These are phyloP conservation scores for Phaethornis superciliosus DNA, from an alignment of 2,113 vertebrate species.

Conservation along the genomic window DNA sequence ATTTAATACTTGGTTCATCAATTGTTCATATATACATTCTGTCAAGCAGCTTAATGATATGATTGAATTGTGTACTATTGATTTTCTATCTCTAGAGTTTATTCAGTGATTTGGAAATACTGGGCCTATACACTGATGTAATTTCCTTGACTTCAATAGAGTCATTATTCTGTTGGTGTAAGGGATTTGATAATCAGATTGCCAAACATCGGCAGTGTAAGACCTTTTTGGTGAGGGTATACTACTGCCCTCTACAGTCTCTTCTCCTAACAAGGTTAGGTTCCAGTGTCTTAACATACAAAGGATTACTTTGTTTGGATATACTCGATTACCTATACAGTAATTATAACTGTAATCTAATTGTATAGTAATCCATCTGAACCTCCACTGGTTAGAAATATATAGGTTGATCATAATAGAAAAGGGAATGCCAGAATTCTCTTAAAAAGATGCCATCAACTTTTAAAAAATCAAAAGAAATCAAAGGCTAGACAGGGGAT, in stretches of 20 bases:
- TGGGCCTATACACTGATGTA: constrained; percentile 33
- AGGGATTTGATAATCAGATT: constrained; percentile 39
- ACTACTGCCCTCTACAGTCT: constrained; percentile 53
- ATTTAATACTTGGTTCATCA: constrained; percentile 67
- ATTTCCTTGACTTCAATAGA: constrained; percentile 58
- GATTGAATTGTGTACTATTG: constrained; percentile 64
- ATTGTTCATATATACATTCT: constrained; percentile 63
- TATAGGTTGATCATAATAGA: neutral
- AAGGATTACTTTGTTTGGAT: neutral
- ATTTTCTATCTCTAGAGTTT: constrained; percentile 67
- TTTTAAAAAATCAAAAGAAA: neutral
- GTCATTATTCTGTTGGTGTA: constrained; percentile 45
- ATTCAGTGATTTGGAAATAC: constrained; percentile 66
- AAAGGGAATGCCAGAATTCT: neutral
- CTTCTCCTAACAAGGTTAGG: neutral
- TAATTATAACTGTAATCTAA: neutral
- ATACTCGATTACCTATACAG: neutral
- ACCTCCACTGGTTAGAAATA: neutral
- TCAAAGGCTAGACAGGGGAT: neutral
- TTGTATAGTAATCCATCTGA: neutral
- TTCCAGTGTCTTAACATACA: neutral
- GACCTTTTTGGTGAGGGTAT: constrained; percentile 1
- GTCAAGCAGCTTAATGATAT: constrained; percentile 67
- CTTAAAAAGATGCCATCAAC: neutral
- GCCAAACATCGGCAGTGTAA: constrained; percentile 26